Evolutionary conservation across 2,797 vertebrate species (phyloP).

Genomic region (Lemur catta): DNA sequence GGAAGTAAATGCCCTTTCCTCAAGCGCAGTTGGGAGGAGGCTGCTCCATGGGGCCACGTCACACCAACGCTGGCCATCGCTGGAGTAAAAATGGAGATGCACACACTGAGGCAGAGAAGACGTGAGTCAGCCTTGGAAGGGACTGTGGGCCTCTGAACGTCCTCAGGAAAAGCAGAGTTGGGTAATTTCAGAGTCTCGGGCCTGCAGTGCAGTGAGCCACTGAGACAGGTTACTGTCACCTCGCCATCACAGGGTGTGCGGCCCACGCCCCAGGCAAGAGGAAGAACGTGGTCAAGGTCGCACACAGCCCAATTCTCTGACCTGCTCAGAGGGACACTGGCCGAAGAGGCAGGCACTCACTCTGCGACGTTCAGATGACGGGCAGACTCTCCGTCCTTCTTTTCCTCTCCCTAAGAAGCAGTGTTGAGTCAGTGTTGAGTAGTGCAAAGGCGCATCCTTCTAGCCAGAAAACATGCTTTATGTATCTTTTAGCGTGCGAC

Average conservation of each 20-base stretch:
- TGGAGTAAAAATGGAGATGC: background rate
- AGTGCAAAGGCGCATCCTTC: background rate
- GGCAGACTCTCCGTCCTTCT: background rate
- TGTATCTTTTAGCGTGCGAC: background rate
- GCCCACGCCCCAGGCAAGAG: background rate
- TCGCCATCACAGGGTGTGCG: background rate
- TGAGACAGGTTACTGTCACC: background rate
- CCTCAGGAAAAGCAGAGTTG: background rate
- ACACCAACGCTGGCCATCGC: rapidly evolving
- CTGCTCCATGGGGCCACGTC: rapidly evolving
- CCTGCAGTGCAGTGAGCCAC: background rate
- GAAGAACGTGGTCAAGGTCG: background rate
- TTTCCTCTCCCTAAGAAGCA: background rate
- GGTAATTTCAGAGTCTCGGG: background rate
- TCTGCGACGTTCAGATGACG: background rate
- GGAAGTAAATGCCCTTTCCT: background rate
- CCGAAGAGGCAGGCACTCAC: background rate
- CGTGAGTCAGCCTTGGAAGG: background rate
- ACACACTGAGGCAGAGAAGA: background rate
- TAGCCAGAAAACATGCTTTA: background rate
- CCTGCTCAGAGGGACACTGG: background rate
- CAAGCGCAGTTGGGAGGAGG: rapidly evolving
- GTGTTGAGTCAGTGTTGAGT: background rate
- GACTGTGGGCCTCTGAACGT: background rate
- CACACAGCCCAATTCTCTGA: background rate